Evolutionary conservation across 2,888 invertebrate species (phyloP).

Genomic region (Dromius quadrimaculatus): DNA sequence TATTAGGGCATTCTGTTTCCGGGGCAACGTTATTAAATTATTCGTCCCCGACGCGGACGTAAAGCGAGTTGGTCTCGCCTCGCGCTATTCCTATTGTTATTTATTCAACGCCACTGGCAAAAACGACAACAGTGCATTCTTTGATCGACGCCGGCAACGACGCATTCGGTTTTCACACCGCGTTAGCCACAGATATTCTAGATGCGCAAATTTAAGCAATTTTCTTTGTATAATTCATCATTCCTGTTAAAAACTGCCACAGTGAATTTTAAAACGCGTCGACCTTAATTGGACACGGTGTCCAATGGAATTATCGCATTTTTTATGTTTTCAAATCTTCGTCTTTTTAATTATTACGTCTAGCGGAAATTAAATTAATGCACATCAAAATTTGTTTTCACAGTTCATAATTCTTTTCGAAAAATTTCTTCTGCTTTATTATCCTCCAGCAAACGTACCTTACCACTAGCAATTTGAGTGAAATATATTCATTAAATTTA

Average conservation of each 20-base stretch:
- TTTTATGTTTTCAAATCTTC: constrained; percentile 41
- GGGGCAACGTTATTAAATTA: constrained; percentile 28
- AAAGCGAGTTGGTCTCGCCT: not conserved
- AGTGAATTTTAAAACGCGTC: constrained; percentile 43
- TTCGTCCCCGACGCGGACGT: constrained; percentile 12
- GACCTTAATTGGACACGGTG: constrained; percentile 42
- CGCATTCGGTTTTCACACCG: constrained; percentile 35
- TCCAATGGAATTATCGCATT: constrained; percentile 39
- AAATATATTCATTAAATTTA: constrained; percentile 31
- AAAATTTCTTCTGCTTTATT: constrained; percentile 16
- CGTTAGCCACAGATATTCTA: constrained; percentile 20
- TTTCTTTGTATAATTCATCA: constrained; percentile 47
- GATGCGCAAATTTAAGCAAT: constrained; percentile 44
- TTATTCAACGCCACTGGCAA: constrained; percentile 35
- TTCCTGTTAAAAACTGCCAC: constrained; percentile 43
- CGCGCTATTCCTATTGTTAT: constrained; percentile 33
- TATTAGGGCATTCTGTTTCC: constrained; percentile 27
- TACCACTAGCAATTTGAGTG: constrained; percentile 1
- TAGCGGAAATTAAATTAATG: constrained; percentile 41
- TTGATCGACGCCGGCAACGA: constrained; percentile 17
- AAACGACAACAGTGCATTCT: constrained; percentile 25
- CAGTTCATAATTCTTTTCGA: constrained; percentile 24
- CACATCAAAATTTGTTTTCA: constrained; percentile 37
- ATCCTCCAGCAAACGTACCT: not conserved
- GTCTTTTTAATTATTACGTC: constrained; percentile 42